A percentile compares a stretch with the other conserved stretches of the same genome.
Evolutionary conservation across 2,113 vertebrate species (phyloP).

Genomic region (Seriola rivoliana): DNA sequence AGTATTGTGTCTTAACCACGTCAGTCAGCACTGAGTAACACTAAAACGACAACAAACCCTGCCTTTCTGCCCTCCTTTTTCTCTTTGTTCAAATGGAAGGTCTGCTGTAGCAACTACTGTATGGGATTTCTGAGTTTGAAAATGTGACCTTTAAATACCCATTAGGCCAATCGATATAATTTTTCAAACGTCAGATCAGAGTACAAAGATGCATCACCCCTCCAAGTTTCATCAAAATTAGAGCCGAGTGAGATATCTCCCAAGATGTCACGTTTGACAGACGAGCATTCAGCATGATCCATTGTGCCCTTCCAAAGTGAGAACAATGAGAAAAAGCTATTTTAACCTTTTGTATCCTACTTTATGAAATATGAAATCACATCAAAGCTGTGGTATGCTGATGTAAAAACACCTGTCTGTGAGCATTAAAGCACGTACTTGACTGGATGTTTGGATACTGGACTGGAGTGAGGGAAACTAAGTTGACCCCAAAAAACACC

Average conservation of each 20-base stretch:
- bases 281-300: conserved; percentile 17
- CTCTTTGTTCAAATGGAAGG: not conserved
- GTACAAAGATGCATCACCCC: conserved; percentile 29
- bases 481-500: conserved; percentile 33
- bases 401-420: not conserved
- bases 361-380: not conserved
- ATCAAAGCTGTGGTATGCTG: not conserved
- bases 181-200: conserved; percentile 52
- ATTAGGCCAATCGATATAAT: conserved; percentile 53
- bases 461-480: not conserved
- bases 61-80: not conserved
- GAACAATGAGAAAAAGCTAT: conserved; percentile 10
- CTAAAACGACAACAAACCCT: not conserved
- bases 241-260: conserved; percentile 45
- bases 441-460: not conserved
- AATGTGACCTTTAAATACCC: conserved; percentile 65
- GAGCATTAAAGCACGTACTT: not conserved
- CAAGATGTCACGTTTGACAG: conserved; percentile 46
- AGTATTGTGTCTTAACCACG: not conserved
- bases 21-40: not conserved
- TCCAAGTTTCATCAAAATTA: conserved; percentile 57
- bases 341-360: conserved; percentile 16
- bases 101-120: not conserved
- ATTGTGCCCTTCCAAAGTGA: conserved; percentile 14
- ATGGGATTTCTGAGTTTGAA: not conserved